Percentiles rank a stretch among this genome's conserved stretches.
Evolutionary conservation across 2,113 vertebrate genomes (phyloP).

Genomic region (Bolborhynchus lineola): DNA sequence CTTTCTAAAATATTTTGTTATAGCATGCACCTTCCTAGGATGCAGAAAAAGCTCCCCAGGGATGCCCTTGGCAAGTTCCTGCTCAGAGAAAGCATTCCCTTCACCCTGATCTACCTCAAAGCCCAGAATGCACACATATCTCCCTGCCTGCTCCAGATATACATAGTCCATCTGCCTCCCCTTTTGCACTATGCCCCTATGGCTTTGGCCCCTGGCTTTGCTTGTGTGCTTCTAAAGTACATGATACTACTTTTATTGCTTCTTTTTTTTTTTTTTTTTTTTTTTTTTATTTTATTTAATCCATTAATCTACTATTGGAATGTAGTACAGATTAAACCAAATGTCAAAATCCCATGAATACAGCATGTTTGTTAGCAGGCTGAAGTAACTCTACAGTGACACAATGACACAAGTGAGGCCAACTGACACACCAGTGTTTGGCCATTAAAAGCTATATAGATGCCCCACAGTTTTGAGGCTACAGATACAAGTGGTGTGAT

Average conservation of each 20-base stretch:
- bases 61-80: background rate
- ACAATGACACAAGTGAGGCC: background rate
- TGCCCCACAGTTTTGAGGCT: background rate
- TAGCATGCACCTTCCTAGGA: background rate
- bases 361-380: background rate
- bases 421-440: fast-evolving
- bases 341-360: background rate
- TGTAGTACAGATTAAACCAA: background rate
- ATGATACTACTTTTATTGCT: background rate
- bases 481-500: background rate
- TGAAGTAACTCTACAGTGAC: background rate
- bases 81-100: background rate
- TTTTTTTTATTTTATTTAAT: background rate
- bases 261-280: background rate
- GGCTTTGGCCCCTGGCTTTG: background rate
- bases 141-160: background rate
- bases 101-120: background rate
- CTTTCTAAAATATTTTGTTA: background rate
- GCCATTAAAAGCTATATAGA: background rate
- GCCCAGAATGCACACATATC: background rate
- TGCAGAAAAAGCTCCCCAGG: background rate
- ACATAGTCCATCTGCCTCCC: no score
- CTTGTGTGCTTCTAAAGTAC: background rate
- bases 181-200: background rate
- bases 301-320: background rate